A percentile compares a stretch with the other conserved stretches of the same genome.
Evolutionary conservation across 64 coral and sea anemone genomes (phyloP).

Genomic region (Catalaphyllia jardinei): DNA sequence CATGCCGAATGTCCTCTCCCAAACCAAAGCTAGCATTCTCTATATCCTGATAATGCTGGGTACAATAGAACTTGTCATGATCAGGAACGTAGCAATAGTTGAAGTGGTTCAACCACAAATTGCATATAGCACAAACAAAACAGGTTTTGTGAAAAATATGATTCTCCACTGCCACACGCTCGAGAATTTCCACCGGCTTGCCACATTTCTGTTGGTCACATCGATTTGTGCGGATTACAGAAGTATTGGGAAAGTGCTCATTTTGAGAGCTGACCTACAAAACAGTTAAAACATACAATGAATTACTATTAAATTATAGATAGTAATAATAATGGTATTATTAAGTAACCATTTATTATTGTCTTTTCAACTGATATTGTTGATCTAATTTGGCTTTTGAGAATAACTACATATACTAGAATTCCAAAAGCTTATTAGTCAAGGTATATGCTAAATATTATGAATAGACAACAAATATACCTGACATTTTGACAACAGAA

Average conservation of each 20-base stretch:
- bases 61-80: slow-evolving; percentile 95
- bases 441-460: no score
- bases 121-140: slow-evolving; percentile 94
- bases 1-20: slow-evolving; percentile 71
- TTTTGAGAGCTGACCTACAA: not conserved
- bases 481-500: no score
- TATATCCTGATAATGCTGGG: slow-evolving; percentile 93
- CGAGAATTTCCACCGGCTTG: slow-evolving; percentile 70
- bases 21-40: slow-evolving; percentile 81
- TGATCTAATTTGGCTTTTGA: no score
- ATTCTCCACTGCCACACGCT: slow-evolving; percentile 90
- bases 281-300: not conserved
- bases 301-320: not conserved
- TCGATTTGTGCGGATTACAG: slow-evolving; percentile 63
- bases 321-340: not conserved
- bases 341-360: no score
- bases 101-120: slow-evolving; percentile 86
- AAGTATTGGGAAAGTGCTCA: not conserved
- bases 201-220: slow-evolving; percentile 76
- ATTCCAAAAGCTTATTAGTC: no score
- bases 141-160: slow-evolving; percentile 90
- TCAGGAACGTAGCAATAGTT: slow-evolving; percentile 98
- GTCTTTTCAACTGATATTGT: no score
- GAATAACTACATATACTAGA: no score
- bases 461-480: no score